Evolutionary conservation across 2,113 vertebrate genomes (phyloP).

Genomic region (Acanthochromis polyacanthus): DNA sequence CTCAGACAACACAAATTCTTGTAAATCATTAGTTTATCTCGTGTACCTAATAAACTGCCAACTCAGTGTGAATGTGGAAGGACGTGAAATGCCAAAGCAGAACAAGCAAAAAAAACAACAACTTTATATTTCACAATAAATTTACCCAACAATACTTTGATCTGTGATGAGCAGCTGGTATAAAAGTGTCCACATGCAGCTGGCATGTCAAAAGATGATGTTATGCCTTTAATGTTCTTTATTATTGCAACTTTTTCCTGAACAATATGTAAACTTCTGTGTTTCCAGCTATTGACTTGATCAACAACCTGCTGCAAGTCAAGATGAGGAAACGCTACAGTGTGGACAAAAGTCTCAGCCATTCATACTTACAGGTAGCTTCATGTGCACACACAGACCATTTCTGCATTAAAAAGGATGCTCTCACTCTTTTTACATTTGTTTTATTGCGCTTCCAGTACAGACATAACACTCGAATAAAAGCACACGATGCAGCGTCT

Average conservation of each 20-base stretch:
- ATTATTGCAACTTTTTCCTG: too few relatives aligned
- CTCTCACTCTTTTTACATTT: not conserved
- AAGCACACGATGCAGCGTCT: not conserved
- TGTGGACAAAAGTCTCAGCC: constrained; percentile 95
- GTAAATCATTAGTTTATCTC: too few relatives aligned
- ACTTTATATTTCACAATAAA: too few relatives aligned
- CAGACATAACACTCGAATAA: not conserved
- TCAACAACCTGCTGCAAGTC: constrained; percentile 95
- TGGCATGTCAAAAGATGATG: not conserved
- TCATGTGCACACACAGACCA: not conserved
- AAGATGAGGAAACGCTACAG: constrained; percentile 97
- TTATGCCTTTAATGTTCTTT: too few relatives aligned
- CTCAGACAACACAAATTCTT: too few relatives aligned
- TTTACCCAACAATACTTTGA: not conserved
- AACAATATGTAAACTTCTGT: constrained; percentile 10
- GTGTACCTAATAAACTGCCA: too few relatives aligned
- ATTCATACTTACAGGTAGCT: constrained; percentile 91
- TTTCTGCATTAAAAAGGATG: not conserved
- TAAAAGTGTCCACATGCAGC: not conserved
- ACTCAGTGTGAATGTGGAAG: too few relatives aligned
- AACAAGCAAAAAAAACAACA: too few relatives aligned
- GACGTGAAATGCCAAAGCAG: too few relatives aligned
- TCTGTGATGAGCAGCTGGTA: not conserved
- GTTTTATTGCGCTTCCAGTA: not conserved
- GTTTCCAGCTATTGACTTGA: constrained; percentile 90